Conservation (phyloP, 1,140 invertebrate genomes). For the Trichoplusia ni region DNA sequence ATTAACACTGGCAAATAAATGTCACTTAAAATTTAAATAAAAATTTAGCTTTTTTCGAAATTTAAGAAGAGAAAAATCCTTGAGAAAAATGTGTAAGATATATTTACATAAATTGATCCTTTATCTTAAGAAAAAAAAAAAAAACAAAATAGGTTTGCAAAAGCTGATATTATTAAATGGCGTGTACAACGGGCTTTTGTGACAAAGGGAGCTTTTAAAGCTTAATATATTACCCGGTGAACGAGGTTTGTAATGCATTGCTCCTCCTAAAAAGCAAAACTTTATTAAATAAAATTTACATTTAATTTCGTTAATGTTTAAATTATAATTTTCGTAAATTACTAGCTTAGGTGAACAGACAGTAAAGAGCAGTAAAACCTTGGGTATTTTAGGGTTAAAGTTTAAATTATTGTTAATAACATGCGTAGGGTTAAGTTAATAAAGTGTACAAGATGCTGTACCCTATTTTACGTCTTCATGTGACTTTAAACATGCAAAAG, state of each 20-base stretch:
- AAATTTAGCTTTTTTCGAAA: too few species aligned
- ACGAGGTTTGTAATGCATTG: constrained; percentile 71
- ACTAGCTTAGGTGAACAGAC: constrained; percentile 12
- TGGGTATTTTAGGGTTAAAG: not conserved
- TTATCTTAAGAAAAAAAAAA: too few species aligned
- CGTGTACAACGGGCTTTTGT: constrained; percentile 16
- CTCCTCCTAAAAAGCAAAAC: constrained; percentile 71
- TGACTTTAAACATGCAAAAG: too few species aligned
- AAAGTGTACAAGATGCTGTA: not conserved
- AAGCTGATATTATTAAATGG: not conserved
- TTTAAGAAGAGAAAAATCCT: not conserved
- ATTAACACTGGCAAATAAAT: too few species aligned
- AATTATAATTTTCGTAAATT: not conserved
- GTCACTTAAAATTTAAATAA: too few species aligned
- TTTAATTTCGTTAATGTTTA: not conserved
- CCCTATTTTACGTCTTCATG: too few species aligned
- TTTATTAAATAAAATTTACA: constrained; percentile 13
- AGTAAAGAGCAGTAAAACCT: not conserved
- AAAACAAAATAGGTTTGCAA: too few species aligned
- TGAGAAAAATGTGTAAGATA: not conserved
- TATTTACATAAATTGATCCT: too few species aligned
- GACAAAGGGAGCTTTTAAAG: constrained; percentile 34
- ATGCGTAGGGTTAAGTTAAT: not conserved
- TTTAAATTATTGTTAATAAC: not conserved
- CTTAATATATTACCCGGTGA: constrained; percentile 61